These are phyloP conservation scores for Metallyticus violacea DNA, from an alignment of 2,888 invertebrate genomes.

Conservation along the genomic window DNA sequence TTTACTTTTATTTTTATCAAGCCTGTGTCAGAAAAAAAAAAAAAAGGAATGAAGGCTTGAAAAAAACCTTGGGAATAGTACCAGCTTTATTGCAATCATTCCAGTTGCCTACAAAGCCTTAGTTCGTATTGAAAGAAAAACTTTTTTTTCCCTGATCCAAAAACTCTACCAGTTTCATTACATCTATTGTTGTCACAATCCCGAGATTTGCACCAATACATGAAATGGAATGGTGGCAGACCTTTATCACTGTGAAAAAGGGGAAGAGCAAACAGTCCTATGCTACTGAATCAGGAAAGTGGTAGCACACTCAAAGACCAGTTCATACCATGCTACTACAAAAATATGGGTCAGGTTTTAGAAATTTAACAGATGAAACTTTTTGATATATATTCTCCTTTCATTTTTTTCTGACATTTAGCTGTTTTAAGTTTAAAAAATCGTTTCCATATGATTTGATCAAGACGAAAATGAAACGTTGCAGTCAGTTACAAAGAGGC, in stretches of 20 bases:
- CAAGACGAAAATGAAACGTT: too few relatives aligned
- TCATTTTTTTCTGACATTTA: too few relatives aligned
- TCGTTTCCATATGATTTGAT: too few relatives aligned
- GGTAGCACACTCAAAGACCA: too few relatives aligned
- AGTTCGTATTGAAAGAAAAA: not conserved
- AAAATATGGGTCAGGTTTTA: too few relatives aligned
- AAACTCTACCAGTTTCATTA: not conserved
- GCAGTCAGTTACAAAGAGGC: too few relatives aligned
- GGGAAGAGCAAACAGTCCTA: not conserved
- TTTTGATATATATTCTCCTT: too few relatives aligned
- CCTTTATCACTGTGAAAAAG: not conserved
- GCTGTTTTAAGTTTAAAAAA: too few relatives aligned
- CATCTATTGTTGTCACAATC: not conserved
- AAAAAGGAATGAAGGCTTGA: not conserved
- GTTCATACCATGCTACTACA: too few relatives aligned
- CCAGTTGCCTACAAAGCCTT: not conserved
- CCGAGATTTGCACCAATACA: not conserved
- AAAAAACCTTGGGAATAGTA: not conserved
- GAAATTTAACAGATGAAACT: too few relatives aligned
- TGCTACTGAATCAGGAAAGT: too few relatives aligned
- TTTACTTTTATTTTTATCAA: not conserved
- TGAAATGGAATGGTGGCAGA: not conserved
- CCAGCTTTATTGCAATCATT: not conserved
- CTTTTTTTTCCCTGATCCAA: not conserved
- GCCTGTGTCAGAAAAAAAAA: not conserved